Evolutionary conservation across 2,113 vertebrate species (phyloP).

Genomic region (Pongo pygmaeus): DNA sequence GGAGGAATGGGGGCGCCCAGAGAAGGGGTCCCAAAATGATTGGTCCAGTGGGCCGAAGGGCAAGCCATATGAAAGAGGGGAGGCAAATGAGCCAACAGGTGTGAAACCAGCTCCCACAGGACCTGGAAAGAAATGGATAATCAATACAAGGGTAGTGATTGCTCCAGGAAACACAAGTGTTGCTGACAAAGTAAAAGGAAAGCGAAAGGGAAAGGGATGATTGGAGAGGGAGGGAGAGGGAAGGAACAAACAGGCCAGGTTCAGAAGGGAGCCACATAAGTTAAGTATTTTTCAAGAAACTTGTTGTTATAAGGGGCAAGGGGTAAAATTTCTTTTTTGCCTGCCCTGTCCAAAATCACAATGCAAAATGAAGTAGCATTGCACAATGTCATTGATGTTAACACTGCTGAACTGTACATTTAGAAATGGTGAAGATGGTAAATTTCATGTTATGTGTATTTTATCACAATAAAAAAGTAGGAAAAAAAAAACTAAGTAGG

Average conservation of each 20-base stretch:
- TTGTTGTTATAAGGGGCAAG: not conserved
- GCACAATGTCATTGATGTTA: rapidly evolving
- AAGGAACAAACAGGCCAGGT: not conserved
- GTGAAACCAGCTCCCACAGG: not conserved
- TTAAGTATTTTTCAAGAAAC: not conserved
- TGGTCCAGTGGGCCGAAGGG: rapidly evolving
- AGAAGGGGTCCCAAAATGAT: not conserved
- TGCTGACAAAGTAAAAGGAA: not conserved
- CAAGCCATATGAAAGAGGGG: rapidly evolving
- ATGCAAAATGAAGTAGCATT: not conserved
- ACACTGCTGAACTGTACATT: not conserved
- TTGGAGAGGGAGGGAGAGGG: not conserved
- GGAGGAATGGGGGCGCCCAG: not conserved
- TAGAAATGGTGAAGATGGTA: not conserved
- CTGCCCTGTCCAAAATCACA: not conserved
- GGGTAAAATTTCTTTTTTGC: not conserved
- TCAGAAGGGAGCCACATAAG: not conserved
- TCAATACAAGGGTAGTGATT: rapidly evolving
- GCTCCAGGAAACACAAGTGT: not conserved
- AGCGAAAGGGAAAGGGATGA: not conserved
- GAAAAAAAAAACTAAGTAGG: not conserved
- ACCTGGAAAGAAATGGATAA: not conserved
- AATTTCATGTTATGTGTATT: not conserved
- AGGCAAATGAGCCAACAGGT: not conserved
- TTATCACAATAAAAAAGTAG: not conserved